phyloP scores from a whole-genome alignment of 2,888 invertebrate genomes.

The Agapostemon virescens region DNA sequence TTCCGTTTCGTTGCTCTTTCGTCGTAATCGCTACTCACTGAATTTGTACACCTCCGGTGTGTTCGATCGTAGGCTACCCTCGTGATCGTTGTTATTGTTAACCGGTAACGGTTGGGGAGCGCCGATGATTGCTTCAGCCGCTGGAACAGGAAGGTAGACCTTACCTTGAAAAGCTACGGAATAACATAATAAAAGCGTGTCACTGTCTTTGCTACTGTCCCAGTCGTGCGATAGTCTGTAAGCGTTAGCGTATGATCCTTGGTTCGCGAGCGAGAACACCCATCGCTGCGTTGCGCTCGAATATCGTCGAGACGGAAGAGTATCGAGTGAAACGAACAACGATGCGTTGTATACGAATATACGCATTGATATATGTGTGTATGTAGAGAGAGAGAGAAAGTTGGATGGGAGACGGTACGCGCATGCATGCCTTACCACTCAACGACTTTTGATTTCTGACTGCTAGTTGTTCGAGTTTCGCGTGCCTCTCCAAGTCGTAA shows the following conservation, averaged over 20 bases:
- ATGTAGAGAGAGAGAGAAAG: background rate
- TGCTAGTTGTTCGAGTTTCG: constrained; percentile 74
- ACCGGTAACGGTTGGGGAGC: constrained; percentile 56
- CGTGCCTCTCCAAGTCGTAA: constrained; percentile 77
- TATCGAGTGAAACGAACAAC: background rate
- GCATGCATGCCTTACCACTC: constrained; percentile 69
- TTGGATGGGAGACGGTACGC: background rate
- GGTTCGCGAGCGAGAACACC: background rate
- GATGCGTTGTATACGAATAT: no score
- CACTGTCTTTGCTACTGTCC: constrained; percentile 65
- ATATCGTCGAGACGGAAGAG: background rate
- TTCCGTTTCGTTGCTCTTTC: background rate
- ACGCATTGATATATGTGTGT: no score
- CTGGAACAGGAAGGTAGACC: constrained; percentile 79
- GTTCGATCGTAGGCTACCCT: constrained; percentile 65
- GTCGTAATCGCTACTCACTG: constrained; percentile 65
- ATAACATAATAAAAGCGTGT: constrained; percentile 69
- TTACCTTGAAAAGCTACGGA: constrained; percentile 74
- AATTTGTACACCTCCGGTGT: constrained; percentile 70
- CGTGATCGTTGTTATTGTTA: constrained; percentile 69
- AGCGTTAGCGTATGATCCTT: constrained; percentile 47
- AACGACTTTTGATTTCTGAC: constrained; percentile 70
- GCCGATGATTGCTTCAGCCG: constrained; percentile 71
- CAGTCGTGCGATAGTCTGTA: constrained; percentile 62
- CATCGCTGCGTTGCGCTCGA: background rate